Evolutionary conservation across 2,113 vertebrate genomes (phyloP).

Genomic region (Smithornis capensis): DNA sequence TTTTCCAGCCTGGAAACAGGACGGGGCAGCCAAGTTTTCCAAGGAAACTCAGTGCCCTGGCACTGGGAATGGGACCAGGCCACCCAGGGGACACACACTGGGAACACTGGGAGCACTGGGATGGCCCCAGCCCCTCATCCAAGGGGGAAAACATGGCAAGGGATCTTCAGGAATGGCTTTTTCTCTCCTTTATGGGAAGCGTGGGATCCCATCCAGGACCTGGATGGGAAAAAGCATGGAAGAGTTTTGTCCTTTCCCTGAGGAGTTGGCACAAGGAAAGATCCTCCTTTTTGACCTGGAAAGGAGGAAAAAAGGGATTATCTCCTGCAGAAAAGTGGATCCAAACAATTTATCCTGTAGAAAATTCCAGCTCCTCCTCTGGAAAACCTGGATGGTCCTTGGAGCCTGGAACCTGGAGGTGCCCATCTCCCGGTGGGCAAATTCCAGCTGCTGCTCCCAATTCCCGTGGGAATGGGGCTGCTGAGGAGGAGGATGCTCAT

Average conservation of each 20-base stretch:
- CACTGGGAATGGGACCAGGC: not conserved
- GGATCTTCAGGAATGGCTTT: not conserved
- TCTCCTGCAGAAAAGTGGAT: not conserved
- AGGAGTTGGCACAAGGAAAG: not conserved
- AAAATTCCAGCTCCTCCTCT: fast-evolving
- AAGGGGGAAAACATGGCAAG: fast-evolving
- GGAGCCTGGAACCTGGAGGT: not conserved
- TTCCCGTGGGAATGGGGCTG: fast-evolving
- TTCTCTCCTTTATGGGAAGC: not conserved
- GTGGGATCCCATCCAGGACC: fast-evolving
- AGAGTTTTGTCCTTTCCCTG: not conserved
- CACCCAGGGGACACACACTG: not conserved
- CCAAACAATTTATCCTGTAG: not conserved
- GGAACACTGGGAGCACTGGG: not conserved
- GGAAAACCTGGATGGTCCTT: not conserved
- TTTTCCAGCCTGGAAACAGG: not conserved
- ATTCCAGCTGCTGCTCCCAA: not conserved
- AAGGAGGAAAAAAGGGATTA: not conserved
- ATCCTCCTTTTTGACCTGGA: not conserved
- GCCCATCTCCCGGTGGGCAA: not conserved
- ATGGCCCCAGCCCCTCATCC: not conserved
- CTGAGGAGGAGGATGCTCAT: not conserved
- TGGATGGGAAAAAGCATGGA: not conserved
- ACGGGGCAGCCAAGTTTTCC: not conserved
- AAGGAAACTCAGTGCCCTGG: not conserved